Base-by-base conservation (phyloP, 2,113 vertebrate species). In the Eubucco bourcierii region DNA sequence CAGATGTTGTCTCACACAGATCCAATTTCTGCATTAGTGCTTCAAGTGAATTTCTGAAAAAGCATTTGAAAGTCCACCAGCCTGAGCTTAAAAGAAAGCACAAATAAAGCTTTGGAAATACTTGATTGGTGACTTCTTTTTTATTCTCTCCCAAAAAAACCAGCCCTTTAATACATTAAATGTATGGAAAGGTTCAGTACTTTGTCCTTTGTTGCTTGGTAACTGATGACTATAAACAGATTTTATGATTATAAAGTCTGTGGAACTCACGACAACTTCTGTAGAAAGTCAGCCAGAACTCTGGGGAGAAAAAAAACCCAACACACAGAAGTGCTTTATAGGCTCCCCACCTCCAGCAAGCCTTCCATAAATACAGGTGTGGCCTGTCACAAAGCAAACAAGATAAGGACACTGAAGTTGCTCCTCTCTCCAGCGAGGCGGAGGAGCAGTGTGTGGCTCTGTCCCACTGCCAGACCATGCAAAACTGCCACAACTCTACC, bases 181-280 rank as follows among this genome's bases (percentile, higher is more conserved):
- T 20, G 44, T 83, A 86, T 68, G 80, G 74, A 95, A 96, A 97
- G 77, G 76, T 91, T 96, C 60, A 52, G 97, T 96, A 97, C 97
- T 98, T 98, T 97, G 97, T 96, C 96, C 97, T 96, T 93, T 93
- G 97, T 97, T 98, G 95, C 97, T 96, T 96, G 88, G 97, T 94
- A 96, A 97, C 97, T 81, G 67, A 94, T 79, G 82, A 86, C 95
- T 97, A 88, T 98, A 98, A 98, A 97, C 94, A 90, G 95, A 94
- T 97, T 96, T 97, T 97, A 97, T 93, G 95, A 97, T 94, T 88
- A 84, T 90, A 94, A 97, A 92, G 87, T 64, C 93, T 93, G 73
- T 6, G 7, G 91, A 93, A 96, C 94, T 97, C 95, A 87, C 78
- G 47, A 80, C 85, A 96, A 89, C 92, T 95, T 96, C 77, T 8